Evolutionary conservation across 2,113 vertebrate species (phyloP).

Genomic region (Theristicus caerulescens): DNA sequence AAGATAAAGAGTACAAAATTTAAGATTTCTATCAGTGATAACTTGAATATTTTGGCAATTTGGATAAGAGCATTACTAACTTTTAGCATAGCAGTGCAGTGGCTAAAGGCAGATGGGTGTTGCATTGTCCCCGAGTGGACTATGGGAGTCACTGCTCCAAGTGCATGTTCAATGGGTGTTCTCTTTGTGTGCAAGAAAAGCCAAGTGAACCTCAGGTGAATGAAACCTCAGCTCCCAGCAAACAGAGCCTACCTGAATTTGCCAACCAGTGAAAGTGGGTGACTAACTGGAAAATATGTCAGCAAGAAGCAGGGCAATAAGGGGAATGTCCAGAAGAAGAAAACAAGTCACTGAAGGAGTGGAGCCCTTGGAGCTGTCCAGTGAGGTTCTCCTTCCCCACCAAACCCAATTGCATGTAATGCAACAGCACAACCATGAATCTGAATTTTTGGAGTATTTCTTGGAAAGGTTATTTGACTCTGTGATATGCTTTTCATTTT

Average conservation of each 20-base stretch:
- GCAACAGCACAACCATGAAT: background rate
- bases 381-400: background rate
- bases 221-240: background rate
- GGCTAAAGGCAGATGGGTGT: background rate
- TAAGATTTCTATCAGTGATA: background rate
- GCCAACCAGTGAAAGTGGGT: background rate
- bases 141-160: background rate
- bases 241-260: background rate
- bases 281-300: background rate
- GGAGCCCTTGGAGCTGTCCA: background rate
- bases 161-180: background rate
- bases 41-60: background rate
- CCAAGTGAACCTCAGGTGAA: background rate
- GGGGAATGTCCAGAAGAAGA: background rate
- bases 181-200: background rate
- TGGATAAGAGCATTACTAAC: background rate
- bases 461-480: background rate
- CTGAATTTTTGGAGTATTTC: background rate
- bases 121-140: rapidly evolving
- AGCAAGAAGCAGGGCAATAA: background rate
- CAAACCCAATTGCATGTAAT: background rate
- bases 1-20: background rate
- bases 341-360: background rate
- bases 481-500: background rate
- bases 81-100: background rate